A percentile compares a stretch with the other conserved stretches of the same genome.
Conservation (phyloP, 2,888 invertebrate species). For the Drosophila formosana region DNA sequence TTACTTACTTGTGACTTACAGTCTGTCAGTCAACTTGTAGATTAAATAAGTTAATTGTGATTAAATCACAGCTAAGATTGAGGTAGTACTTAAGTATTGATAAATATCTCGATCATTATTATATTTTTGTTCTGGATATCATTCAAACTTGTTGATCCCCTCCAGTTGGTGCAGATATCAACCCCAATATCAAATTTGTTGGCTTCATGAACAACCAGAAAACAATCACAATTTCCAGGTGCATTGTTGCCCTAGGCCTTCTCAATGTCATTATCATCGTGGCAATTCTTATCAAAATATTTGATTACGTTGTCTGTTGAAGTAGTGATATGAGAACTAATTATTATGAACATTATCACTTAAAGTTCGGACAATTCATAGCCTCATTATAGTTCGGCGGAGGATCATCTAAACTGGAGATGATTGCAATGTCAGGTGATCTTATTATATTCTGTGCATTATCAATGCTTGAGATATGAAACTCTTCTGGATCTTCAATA, state of each 20-base stretch:
- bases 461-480: neutral
- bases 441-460: neutral
- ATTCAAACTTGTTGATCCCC: neutral
- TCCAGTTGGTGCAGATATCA: neutral
- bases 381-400: neutral
- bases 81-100: constrained; percentile 15
- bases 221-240: too few species aligned
- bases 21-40: neutral
- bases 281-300: neutral
- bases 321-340: neutral
- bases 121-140: neutral
- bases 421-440: neutral
- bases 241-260: too few species aligned
- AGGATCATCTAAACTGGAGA: neutral
- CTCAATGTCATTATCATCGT: neutral
- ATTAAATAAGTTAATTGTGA: neutral
- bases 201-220: too few species aligned
- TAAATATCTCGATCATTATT: neutral
- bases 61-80: constrained; percentile 12
- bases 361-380: neutral
- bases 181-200: neutral
- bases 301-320: neutral
- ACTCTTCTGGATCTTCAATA: too few species aligned
- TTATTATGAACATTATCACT: neutral
- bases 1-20: neutral